A percentile compares a stretch with the other conserved stretches of the same genome.
Evolutionary conservation across 2,888 invertebrate species (phyloP).

Genomic region (Trichacis sp.): DNA sequence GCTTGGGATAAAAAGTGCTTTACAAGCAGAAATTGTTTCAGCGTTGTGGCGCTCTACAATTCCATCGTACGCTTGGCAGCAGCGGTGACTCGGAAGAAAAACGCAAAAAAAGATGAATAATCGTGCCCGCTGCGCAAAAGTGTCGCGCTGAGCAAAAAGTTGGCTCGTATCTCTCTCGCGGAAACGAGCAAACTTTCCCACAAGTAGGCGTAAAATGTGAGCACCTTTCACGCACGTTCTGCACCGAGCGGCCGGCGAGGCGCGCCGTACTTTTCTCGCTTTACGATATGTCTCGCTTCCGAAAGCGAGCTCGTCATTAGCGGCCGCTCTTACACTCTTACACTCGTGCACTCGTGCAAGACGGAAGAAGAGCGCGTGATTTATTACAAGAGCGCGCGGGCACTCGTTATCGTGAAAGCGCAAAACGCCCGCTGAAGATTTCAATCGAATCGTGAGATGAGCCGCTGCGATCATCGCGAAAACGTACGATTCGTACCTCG

Average conservation of each 20-base stretch:
- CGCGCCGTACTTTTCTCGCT: slow-evolving; percentile 38
- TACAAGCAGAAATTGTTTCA: background rate
- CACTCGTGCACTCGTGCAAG: slow-evolving; percentile 38
- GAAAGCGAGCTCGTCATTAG: slow-evolving; percentile 21
- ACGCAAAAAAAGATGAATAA: no score
- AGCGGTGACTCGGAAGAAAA: no score
- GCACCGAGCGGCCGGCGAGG: slow-evolving; percentile 22
- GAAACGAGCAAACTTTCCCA: background rate
- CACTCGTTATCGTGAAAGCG: slow-evolving; percentile 64
- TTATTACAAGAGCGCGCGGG: slow-evolving; percentile 59
- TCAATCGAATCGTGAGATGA: no score
- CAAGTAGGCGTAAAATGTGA: slow-evolving; percentile 23
- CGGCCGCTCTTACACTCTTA: no score
- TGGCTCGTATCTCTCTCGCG: no score
- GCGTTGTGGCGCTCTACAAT: no score
- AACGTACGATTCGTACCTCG: no score
- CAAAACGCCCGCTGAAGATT: no score
- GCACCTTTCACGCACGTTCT: slow-evolving; percentile 53
- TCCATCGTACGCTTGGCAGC: no score
- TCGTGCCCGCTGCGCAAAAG: no score
- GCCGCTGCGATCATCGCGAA: no score
- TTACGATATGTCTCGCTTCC: slow-evolving; percentile 31
- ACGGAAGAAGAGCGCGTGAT: slow-evolving; percentile 57
- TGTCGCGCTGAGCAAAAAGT: no score
- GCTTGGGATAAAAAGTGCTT: background rate